Base-by-base conservation (phyloP, 2,113 vertebrate genomes). In the Empidonax alnorum region DNA sequence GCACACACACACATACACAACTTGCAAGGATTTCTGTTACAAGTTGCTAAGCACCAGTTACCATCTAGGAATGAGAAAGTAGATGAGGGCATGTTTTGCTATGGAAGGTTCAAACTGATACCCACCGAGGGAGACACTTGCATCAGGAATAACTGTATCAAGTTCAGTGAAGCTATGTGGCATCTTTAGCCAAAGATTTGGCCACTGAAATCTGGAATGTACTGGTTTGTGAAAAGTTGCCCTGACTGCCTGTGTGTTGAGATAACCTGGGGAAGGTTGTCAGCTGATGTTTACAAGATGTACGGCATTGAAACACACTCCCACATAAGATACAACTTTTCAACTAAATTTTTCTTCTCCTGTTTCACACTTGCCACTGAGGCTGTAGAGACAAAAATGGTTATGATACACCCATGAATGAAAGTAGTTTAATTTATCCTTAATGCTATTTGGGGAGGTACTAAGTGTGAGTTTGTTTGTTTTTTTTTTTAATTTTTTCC, bases 1-100 rank as follows among this genome's bases (percentile, higher is more conserved):
- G 4, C 22, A 25, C 1, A 25, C 16, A 9, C 0, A 4, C 24
- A 33, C 10, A 5, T n/a, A 12, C 15, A 7, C 37, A 24, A 4
- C 16, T 21, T 76, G 33, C 28, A 24, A 39, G 41, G 23, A 30
- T 72, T 79, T 76, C 30, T 59, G 3, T 35, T 46, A 7, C 15
- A 61, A 81, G 30, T 55, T 84, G 65, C 24, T 52, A 52, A 76
- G 42, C 41, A 35, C 7, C 4, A 33, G 17, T 20, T 73, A 46
- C 37, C 4, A 35, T 20, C 25, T 77, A 46, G 41, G 41, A 85
- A 42, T 31, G 39, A 63, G 9, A 55, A 17, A 84, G 37, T 56
- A 73, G 31, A 7, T 23, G 27, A 56, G 67, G 62, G 28, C 4
- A 10, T 41, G 28, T n/a, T 28, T 89, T 62, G 23, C 61, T 68